Base-by-base conservation (phyloP, 2,797 vertebrate species). In the Eleutherodactylus coqui region DNA sequence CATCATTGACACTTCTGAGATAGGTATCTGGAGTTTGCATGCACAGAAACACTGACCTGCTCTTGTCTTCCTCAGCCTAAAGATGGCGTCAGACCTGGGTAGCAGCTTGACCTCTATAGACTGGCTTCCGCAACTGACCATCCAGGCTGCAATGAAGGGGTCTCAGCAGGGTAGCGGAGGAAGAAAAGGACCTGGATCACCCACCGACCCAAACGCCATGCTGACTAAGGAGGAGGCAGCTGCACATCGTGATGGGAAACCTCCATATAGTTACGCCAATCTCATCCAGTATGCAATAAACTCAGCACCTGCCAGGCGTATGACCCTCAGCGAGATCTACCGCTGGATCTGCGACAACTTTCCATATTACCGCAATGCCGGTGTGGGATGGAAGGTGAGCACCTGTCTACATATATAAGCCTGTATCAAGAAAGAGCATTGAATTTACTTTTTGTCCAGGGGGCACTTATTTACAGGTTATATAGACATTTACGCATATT, bases 331-430 rank as follows among this genome's bases (percentile, higher is more conserved):
- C 60, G 97, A 99, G 92, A 99, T 99, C 90, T 99, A 99, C 92
- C 98, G 96, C 85, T 99, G 98, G 98, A 99, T 99, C 93, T 99
- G 97, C 29, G 96, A 98, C 89, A 96, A 96, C n/a, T 99, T 97
- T 86, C 97, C 98, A 1, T 98, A 97, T 89, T 99, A 99, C 90
- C 96, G 95, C 92, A 95, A 97, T 75, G 96, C 95, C 3, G 97
- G 97, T 82, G 96, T 97, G n/a, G 98, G 98, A 55, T 99, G 98
- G 98, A 99, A 99, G 95, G 98, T 98, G 90, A 92, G 1, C 29
- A 9, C n/a, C 17, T 13, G 16, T 13, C 69, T 27, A 10, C 14
- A 11, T 73, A 47, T 47, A 67, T 21, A 14, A 14, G 0, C 24
- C 24, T 58, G 11, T 27, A 24, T 53, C 5, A 62, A 38, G 53